Evolutionary conservation across 2,888 invertebrate genomes (phyloP).

Genomic region (Tigriopus californicus): DNA sequence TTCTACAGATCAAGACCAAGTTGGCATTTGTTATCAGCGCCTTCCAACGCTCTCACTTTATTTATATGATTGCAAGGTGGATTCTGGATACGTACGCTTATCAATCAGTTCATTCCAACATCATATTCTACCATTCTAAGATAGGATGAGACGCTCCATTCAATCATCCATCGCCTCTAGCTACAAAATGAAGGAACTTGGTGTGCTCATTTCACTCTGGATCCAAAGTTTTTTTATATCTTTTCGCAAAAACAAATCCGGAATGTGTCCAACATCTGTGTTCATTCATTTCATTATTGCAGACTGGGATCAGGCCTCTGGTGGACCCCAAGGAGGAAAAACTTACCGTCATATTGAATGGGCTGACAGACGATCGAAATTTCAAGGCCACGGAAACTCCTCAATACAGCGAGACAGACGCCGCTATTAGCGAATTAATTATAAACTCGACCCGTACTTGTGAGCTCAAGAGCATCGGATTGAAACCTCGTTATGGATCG

Average conservation of each 20-base stretch:
- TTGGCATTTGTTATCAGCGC: no score
- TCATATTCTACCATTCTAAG: no score
- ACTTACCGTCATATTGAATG: constrained; percentile 8
- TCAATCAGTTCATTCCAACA: no score
- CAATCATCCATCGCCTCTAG: background rate
- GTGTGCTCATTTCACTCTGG: background rate
- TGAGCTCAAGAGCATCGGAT: background rate
- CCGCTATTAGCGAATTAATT: background rate
- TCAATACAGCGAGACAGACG: background rate
- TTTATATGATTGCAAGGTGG: no score
- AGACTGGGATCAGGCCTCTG: constrained; percentile 7
- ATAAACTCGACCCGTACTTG: background rate
- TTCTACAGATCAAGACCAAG: no score
- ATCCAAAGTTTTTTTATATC: no score
- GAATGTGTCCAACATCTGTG: no score
- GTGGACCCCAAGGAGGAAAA: background rate
- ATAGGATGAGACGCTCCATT: no score
- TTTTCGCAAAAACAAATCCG: no score
- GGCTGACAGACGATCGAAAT: background rate
- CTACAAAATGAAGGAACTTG: background rate
- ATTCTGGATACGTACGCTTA: no score
- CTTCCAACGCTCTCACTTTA: no score
- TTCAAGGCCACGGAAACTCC: background rate
- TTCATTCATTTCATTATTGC: background rate
- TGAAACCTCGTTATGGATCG: background rate